Evolutionary conservation across 1,140 invertebrate species (phyloP), one percentile per base, ranked within the genome.

Genomic region (Drosophila setifemur): DNA sequence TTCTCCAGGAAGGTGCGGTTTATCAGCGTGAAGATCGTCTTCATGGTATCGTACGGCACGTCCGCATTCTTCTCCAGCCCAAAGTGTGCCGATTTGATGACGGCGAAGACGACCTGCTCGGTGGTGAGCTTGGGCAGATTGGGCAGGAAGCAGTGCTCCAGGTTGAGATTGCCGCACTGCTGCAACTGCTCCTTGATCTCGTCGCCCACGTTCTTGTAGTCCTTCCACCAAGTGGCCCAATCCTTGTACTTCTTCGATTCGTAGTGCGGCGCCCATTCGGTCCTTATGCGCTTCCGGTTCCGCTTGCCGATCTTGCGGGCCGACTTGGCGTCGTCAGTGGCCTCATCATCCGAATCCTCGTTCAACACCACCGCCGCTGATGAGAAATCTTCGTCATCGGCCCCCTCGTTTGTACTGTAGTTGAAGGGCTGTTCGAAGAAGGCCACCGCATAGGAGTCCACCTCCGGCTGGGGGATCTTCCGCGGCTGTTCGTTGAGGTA

Each of bases 371-470:
- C 16, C 7, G 50, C 48, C 2, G 64, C 67, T 9, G 76, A 67
- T 3, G 66, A 39, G 33, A 60, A 55, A 25, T 83, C 79, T 39
- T 86, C 78, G 6, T 83, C 68, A 0, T 21, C 81, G 43, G 73
- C 79, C 6, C 68, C 47, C 14, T 39, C 63, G 39, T 83, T 83
- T 66, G 81, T 83, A 57, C 73, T 83, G 39, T 83, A 83, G 9
- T 66, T 85, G 18, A 76, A 76, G 3, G 16, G 12, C 37, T 83
- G 79, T n/a, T 74, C 79, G 16, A 86, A 86, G 55, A 83, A 83
- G 45, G 77, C 52, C 12, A 83, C 28, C 0, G 79, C 79, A 52
- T 86, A 83, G 0, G 79, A 83, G 11, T 86, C 72, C 1, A 54
- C 67, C 43, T 86, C 79, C n/a, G 70, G 71, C 7, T 83, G 79